phyloP scores from a whole-genome alignment of 2,113 vertebrate genomes.

The Lethenteron camtschaticum region DNA sequence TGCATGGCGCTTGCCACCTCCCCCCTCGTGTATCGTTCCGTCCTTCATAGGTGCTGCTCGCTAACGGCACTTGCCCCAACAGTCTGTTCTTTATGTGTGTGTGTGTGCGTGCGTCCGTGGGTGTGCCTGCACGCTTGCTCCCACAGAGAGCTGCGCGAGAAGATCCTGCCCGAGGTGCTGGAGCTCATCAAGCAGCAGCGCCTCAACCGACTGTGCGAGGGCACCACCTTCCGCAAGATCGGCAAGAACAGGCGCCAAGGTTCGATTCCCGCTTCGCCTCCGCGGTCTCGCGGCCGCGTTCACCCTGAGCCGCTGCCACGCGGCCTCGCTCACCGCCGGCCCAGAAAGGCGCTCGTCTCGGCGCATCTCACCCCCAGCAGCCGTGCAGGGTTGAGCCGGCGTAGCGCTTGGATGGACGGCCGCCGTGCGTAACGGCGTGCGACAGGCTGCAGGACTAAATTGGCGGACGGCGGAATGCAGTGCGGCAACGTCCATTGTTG shows the following conservation, averaged over 20 bases:
- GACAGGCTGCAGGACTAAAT: too few species aligned
- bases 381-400: not conserved
- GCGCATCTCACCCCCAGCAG: not conserved
- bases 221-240: slow-evolving; percentile 76
- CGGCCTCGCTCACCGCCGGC: not conserved
- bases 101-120: too few species aligned
- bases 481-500: too few species aligned
- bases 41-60: too few species aligned
- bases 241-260: slow-evolving; percentile 78
- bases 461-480: too few species aligned
- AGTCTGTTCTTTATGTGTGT: too few species aligned
- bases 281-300: not conserved
- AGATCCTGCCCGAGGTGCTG: slow-evolving; percentile 65
- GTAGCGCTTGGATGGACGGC: not conserved
- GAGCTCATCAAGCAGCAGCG: slow-evolving; percentile 73
- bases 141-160: slow-evolving; percentile 58
- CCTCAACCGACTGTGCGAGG: slow-evolving; percentile 62
- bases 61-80: too few species aligned
- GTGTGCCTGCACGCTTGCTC: not conserved
- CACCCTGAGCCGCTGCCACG: not conserved
- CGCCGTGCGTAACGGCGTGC: not conserved
- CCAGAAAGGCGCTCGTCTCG: not conserved
- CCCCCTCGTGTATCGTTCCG: too few species aligned
- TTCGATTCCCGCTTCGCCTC: slow-evolving; percentile 14
- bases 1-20: too few species aligned